Evolutionary conservation across 2,113 vertebrate genomes (phyloP), one percentile per base, ranked within the genome.

Genomic region (Otocyon megalotis): DNA sequence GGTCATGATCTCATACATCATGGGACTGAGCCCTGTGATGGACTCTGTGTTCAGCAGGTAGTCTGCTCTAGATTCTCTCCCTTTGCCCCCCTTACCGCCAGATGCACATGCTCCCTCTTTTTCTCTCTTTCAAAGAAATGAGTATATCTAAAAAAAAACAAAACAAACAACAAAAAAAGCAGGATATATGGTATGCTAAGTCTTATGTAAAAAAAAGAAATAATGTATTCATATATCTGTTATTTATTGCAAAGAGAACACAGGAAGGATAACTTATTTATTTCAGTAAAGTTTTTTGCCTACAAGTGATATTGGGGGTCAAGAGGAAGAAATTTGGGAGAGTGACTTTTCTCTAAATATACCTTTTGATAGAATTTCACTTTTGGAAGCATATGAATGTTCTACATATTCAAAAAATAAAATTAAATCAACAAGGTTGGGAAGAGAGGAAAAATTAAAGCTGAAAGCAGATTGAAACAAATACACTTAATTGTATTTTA

Each of bases 401-500:
- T 88, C 20, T 81, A 85, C 32, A 53, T 63, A n/a, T n/a, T 62
- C 26, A 80, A 63, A 81, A 88, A 83, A 69, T 71, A 54, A 90
- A 90, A 80, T 65, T 72, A 62, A 88, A 8, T 86, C 37, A 81
- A 37, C 15, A 62, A 89, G 22, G 22, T 85, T 93, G 28, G 28
- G 15, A 89, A 82, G 9, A 13, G 10, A 90, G 2, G 10, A 30
- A 89, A 82, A 94, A 77, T 12, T 82, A 83, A 90, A n/a, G 48
- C 22, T 60, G 74, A 82, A 67, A 76, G 37, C 17, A 82, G 80
- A 93, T 4, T 43, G 60, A 35, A 58, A 60, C 14, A 93, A 58
- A 65, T 65, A n/a, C 87, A 19, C 53, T 20, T 62, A 85, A 74
- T 53, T 89, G 2, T 82, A 72, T 83, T 94, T 93, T 88, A 87